A percentile compares a stretch with the other conserved stretches of the same genome.
Conservation (phyloP, 1,140 invertebrate species). For the Anastrepha obliqua region DNA sequence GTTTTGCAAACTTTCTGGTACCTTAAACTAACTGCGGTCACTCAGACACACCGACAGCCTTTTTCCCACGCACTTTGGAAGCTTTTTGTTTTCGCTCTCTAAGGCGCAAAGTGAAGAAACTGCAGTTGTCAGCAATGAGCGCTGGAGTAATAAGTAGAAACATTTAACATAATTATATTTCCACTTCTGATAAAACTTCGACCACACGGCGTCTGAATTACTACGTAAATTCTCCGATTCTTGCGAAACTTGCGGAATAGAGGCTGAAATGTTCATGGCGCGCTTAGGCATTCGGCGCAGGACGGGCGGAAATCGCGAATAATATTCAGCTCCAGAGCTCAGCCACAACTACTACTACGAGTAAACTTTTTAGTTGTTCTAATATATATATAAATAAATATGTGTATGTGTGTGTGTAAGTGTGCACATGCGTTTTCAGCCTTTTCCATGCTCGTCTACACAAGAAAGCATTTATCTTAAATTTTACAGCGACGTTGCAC, state of each 20-base stretch:
- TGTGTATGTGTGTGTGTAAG: background rate
- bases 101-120: background rate
- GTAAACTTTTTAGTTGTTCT: background rate
- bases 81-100: background rate
- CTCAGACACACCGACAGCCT: background rate
- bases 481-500: background rate
- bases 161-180: constrained; percentile 47
- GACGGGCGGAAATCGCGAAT: background rate
- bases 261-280: background rate
- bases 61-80: background rate
- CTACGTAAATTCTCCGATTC: background rate
- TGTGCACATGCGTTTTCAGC: background rate
- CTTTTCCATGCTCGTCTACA: background rate
- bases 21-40: background rate
- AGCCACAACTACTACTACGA: background rate
- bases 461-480: background rate
- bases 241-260: background rate
- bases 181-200: background rate
- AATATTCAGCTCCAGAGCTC: background rate
- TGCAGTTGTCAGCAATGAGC: background rate
- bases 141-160: constrained; percentile 15
- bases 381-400: background rate
- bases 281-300: background rate
- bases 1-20: constrained; percentile 27
- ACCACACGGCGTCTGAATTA: background rate